Percentiles rank a stretch among this genome's conserved stretches.
phyloP scores from a whole-genome alignment of 2,797 vertebrate species.

The Trematomus bernacchii region DNA sequence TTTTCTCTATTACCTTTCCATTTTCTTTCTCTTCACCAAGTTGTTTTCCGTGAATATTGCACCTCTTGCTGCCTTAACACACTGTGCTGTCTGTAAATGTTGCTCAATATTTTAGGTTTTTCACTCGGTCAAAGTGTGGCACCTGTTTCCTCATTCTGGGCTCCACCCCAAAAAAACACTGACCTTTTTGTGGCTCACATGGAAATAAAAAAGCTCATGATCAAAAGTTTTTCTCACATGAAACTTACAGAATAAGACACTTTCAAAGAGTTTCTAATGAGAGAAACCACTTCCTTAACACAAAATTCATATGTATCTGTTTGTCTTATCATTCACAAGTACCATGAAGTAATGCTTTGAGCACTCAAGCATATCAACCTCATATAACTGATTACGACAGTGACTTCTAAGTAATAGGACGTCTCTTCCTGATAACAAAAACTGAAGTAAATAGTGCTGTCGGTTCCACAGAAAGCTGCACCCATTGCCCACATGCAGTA shows the following conservation, averaged over 20 bases:
- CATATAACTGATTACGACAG: slow-evolving; percentile 32
- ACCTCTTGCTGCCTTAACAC: neutral
- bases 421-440: slow-evolving; percentile 27
- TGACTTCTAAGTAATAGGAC: slow-evolving; percentile 35
- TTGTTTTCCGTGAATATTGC: neutral
- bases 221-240: neutral
- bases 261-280: neutral
- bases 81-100: neutral
- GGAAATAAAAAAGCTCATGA: neutral
- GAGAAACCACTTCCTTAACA: slow-evolving; percentile 1
- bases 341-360: slow-evolving; percentile 8
- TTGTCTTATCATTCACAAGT: neutral
- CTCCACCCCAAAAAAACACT: neutral
- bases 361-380: slow-evolving; percentile 11
- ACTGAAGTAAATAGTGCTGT: neutral
- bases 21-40: neutral
- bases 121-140: neutral
- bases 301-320: neutral
- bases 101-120: neutral
- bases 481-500: neutral
- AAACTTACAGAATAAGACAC: neutral
- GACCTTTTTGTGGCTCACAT: neutral
- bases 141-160: slow-evolving; percentile 14
- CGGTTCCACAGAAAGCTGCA: slow-evolving; percentile 26
- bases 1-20: neutral